These are phyloP conservation scores for Geopemphigus sp. DNA, from an alignment of 1,140 invertebrate genomes.

Conservation along the genomic window DNA sequence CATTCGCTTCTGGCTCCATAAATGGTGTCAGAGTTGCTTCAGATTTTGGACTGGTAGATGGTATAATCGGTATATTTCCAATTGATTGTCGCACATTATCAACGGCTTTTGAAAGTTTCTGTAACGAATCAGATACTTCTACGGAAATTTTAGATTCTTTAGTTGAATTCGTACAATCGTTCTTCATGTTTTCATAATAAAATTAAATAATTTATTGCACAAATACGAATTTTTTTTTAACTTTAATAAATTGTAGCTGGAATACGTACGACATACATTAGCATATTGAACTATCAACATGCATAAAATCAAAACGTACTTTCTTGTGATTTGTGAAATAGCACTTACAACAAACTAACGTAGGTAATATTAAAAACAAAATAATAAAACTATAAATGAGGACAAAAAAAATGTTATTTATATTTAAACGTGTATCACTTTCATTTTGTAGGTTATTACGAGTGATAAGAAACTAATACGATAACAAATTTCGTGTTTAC, in stretches of 20 bases:
- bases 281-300: too few species aligned
- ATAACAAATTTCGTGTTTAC: neutral
- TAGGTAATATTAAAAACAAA: neutral
- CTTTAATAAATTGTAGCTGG: neutral
- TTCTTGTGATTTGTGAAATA: neutral
- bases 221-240: neutral
- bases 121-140: constrained; percentile 31
- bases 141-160: neutral
- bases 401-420: neutral
- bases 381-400: neutral
- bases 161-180: constrained; percentile 24
- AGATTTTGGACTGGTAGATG: constrained; percentile 25
- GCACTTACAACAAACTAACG: neutral
- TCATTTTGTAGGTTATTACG: constrained; percentile 27
- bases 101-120: constrained; percentile 27
- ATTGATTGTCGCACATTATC: constrained; percentile 41
- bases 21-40: neutral
- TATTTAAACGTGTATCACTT: constrained; percentile 33
- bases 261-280: too few species aligned
- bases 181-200: constrained; percentile 43
- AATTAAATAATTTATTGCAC: neutral
- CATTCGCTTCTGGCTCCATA: neutral
- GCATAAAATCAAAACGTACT: neutral
- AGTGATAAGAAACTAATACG: neutral
- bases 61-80: constrained; percentile 36